Conservation (phyloP, 2,113 vertebrate genomes). For the Erpornis zantholeuca region DNA sequence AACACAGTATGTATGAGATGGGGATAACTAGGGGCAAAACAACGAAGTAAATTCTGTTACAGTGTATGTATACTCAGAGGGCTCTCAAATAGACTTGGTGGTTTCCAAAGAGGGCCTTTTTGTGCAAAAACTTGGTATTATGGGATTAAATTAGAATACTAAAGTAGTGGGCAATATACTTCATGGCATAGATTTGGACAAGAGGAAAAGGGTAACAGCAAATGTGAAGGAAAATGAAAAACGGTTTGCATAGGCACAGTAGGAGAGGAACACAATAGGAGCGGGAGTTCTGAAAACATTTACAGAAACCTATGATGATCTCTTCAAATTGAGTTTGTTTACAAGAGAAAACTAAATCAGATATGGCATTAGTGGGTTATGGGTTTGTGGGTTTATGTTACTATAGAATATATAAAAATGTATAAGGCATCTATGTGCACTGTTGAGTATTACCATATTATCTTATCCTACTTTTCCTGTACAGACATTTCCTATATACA, state of each 20-base stretch:
- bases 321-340: not conserved
- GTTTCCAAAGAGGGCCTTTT: not conserved
- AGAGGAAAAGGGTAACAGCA: not conserved
- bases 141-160: not conserved
- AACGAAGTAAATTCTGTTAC: not conserved
- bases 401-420: not conserved
- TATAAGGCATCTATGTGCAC: not conserved
- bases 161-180: not conserved
- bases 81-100: not conserved
- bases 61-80: fast-evolving
- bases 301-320: not conserved
- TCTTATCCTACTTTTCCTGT: not conserved
- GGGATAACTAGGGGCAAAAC: not conserved
- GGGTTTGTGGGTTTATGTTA: not conserved
- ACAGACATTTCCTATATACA: not conserved
- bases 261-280: not conserved
- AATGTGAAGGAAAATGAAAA: not conserved
- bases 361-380: not conserved
- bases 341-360: not conserved
- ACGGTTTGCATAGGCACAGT: not conserved
- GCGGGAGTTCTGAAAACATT: not conserved
- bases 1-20: not conserved
- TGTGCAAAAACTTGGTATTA: not conserved
- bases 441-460: not conserved
- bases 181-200: not conserved